phyloP scores from a whole-genome alignment of 2,888 invertebrate genomes.

The Leptopilina drosophilae region DNA sequence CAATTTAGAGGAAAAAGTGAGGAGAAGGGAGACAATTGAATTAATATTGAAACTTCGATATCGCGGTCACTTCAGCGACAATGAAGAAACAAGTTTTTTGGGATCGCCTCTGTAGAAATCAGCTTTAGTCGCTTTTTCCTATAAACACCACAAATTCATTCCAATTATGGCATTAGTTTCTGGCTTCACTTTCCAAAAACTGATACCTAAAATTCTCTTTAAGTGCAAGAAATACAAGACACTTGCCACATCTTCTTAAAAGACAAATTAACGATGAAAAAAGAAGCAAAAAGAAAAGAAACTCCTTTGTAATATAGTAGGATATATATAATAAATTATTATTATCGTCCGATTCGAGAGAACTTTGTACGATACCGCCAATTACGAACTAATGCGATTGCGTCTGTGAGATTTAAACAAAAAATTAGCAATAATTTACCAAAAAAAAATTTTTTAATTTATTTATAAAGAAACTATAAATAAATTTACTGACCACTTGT shows the following conservation, averaged over 20 bases:
- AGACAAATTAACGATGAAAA: constrained; percentile 54
- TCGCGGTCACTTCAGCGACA: background rate
- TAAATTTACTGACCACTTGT: too few species aligned
- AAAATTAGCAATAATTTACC: background rate
- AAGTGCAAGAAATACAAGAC: constrained; percentile 38
- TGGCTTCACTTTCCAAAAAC: constrained; percentile 48
- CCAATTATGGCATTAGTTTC: constrained; percentile 48
- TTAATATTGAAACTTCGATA: background rate
- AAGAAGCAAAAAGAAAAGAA: constrained; percentile 36
- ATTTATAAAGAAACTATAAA: background rate
- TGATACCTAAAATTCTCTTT: constrained; percentile 49
- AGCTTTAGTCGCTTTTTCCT: constrained; percentile 41
- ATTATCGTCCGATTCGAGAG: constrained; percentile 37
- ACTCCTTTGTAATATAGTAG: constrained; percentile 68
- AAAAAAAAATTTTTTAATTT: background rate
- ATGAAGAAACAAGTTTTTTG: background rate
- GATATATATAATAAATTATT: constrained; percentile 49
- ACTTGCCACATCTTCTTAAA: constrained; percentile 56
- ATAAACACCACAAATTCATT: constrained; percentile 43
- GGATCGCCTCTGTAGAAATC: constrained; percentile 22
- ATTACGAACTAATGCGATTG: constrained; percentile 36
- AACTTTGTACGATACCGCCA: constrained; percentile 48
- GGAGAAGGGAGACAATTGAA: background rate
- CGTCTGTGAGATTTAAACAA: constrained; percentile 29
- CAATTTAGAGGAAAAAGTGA: background rate